Percentiles rank a stretch among this genome's conserved stretches.
Conservation (phyloP, 1,140 invertebrate genomes). For the Brachionus calyciflorus region DNA sequence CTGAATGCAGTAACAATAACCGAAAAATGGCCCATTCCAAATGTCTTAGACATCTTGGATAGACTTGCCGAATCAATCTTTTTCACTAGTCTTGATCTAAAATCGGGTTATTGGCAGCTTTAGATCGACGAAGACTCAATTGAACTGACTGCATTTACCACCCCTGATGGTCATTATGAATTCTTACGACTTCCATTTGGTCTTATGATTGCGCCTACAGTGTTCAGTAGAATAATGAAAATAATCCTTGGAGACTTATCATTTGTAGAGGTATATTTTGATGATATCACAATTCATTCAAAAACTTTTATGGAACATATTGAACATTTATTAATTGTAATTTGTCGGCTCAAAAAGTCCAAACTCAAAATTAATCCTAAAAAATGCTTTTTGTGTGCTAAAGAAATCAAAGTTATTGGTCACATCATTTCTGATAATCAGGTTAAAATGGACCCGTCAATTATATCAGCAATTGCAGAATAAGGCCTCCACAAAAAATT, state of each 20-base stretch:
- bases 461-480: constrained; percentile 51
- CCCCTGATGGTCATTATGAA: background rate
- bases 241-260: constrained; percentile 54
- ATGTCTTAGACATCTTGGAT: too few relatives aligned
- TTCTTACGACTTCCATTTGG: background rate
- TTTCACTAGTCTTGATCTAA: constrained; percentile 58
- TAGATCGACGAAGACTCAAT: constrained; percentile 49
- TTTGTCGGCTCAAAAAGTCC: constrained; percentile 51
- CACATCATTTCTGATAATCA: too few relatives aligned
- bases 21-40: too few relatives aligned
- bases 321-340: constrained; percentile 52
- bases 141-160: constrained; percentile 50
- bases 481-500: too few relatives aligned
- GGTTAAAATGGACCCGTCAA: constrained; percentile 41
- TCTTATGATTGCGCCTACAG: constrained; percentile 36
- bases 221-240: constrained; percentile 61
- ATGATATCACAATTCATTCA: constrained; percentile 58
- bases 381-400: constrained; percentile 49
- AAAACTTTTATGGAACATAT: background rate
- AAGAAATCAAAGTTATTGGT: constrained; percentile 53
- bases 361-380: constrained; percentile 47
- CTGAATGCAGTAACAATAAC: constrained; percentile 58
- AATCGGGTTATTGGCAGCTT: constrained; percentile 62
- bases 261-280: background rate
- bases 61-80: too few relatives aligned